These are phyloP conservation scores for Lasioglossum zephyrum DNA, from an alignment of 2,888 invertebrate species.

Conservation along the genomic window DNA sequence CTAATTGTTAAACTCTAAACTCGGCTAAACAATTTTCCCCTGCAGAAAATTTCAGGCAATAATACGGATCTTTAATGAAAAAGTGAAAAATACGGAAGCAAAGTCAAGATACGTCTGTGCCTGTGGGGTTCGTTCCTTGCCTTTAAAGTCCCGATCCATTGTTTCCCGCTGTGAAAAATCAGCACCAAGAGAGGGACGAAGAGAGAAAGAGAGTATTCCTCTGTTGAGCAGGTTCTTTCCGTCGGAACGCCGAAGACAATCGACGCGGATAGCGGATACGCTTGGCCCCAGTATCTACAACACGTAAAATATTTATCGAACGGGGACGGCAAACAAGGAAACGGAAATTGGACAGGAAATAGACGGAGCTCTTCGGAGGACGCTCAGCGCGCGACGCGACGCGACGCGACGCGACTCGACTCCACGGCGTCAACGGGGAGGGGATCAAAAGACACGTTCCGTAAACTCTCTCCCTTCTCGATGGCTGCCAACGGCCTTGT, in stretches of 20 bases:
- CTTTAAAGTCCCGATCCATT: not conserved
- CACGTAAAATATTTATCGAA: slow-evolving; percentile 50
- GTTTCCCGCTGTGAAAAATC: not conserved
- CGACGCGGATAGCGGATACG: slow-evolving; percentile 16
- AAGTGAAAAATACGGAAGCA: not conserved
- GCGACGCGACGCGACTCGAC: not conserved
- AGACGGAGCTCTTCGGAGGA: slow-evolving; percentile 14
- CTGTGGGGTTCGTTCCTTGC: not conserved
- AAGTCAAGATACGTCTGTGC: not conserved
- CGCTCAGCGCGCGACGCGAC: not conserved
- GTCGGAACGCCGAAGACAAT: slow-evolving; percentile 2
- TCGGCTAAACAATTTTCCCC: not conserved
- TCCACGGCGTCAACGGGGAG: not conserved
- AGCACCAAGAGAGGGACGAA: not conserved
- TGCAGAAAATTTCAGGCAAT: not conserved
- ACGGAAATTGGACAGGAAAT: slow-evolving; percentile 55
- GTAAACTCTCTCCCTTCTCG: slow-evolving; percentile 35
- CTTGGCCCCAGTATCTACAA: slow-evolving; percentile 25
- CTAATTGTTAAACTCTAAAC: not conserved
- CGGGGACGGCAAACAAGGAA: slow-evolving; percentile 40
- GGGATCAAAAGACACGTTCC: slow-evolving; percentile 53
- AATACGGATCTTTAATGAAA: not conserved
- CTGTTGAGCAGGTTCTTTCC: not conserved
- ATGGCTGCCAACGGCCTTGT: slow-evolving; percentile 36
- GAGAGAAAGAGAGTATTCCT: not conserved